phyloP scores from a whole-genome alignment of 2,888 invertebrate species.

The Cylindroiulus punctatus region DNA sequence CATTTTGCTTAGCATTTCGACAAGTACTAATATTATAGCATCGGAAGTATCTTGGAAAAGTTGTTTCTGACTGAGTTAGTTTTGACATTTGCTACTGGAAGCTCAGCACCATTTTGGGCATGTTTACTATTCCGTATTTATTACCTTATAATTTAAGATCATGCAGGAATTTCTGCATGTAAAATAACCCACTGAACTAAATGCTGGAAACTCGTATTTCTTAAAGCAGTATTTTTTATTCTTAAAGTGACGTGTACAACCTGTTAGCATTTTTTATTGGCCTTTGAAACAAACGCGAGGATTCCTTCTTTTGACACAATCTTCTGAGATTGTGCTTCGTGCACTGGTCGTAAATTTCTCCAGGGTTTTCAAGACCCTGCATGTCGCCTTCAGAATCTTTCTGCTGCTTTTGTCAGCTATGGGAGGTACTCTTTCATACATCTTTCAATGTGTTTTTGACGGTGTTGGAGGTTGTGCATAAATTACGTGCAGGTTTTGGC shows the following conservation, averaged over 20 bases:
- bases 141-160: not conserved
- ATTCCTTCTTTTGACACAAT: not conserved
- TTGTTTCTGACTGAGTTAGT: too few relatives aligned
- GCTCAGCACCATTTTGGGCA: not conserved
- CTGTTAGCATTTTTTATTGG: not conserved
- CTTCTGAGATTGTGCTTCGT: not conserved
- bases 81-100: not conserved
- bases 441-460: too few relatives aligned
- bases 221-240: not conserved
- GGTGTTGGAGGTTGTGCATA: not conserved
- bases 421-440: too few relatives aligned
- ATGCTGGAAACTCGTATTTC: constrained; percentile 9
- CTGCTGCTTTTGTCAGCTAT: not conserved
- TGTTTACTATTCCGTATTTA: not conserved
- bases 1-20: too few relatives aligned
- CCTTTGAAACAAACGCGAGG: not conserved
- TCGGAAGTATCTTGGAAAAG: too few relatives aligned
- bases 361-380: constrained; percentile 1
- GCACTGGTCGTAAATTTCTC: not conserved
- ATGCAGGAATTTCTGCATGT: not conserved
- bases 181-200: constrained; percentile 10
- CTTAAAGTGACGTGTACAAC: not conserved
- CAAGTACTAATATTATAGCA: too few relatives aligned
- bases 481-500: not conserved
- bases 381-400: not conserved